Evolutionary conservation across 2,113 vertebrate genomes (phyloP).

Genomic region (Centropristis striata): DNA sequence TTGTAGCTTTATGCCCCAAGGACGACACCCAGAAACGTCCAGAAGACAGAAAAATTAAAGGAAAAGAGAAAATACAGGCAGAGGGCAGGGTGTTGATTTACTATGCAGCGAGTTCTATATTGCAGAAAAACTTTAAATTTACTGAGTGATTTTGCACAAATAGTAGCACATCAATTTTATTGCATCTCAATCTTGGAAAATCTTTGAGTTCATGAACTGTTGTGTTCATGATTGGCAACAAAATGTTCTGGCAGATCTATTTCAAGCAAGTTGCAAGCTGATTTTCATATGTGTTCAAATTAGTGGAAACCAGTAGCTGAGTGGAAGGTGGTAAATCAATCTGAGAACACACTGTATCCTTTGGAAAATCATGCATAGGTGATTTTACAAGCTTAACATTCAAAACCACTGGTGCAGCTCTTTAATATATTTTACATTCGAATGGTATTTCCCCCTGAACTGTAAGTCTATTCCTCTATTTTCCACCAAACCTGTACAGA

Average conservation of each 20-base stretch:
- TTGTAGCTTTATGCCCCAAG: too few species aligned
- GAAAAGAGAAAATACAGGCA: too few species aligned
- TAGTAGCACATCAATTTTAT: too few species aligned
- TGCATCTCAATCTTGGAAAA: neutral
- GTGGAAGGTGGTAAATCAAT: constrained; percentile 19
- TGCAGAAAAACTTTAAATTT: too few species aligned
- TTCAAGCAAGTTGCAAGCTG: neutral
- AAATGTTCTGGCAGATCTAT: neutral
- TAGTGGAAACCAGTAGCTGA: constrained; percentile 1
- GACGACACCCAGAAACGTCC: too few species aligned
- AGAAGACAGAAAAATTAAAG: too few species aligned
- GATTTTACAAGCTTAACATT: neutral
- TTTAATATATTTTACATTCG: constrained; percentile 19
- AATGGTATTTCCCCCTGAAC: neutral
- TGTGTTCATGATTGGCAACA: constrained; percentile 3
- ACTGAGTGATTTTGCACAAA: too few species aligned
- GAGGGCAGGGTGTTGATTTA: too few species aligned
- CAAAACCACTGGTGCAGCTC: neutral
- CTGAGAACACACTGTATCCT: neutral
- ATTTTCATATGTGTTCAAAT: constrained; percentile 21
- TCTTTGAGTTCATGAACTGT: neutral
- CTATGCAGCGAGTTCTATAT: too few species aligned
- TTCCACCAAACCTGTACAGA: constrained; percentile 22
- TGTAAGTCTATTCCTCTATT: neutral
- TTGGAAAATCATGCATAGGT: neutral